Evolutionary conservation across 2,888 invertebrate species (phyloP), one percentile per base, ranked within the genome.

Genomic region (Torymus auratus): DNA sequence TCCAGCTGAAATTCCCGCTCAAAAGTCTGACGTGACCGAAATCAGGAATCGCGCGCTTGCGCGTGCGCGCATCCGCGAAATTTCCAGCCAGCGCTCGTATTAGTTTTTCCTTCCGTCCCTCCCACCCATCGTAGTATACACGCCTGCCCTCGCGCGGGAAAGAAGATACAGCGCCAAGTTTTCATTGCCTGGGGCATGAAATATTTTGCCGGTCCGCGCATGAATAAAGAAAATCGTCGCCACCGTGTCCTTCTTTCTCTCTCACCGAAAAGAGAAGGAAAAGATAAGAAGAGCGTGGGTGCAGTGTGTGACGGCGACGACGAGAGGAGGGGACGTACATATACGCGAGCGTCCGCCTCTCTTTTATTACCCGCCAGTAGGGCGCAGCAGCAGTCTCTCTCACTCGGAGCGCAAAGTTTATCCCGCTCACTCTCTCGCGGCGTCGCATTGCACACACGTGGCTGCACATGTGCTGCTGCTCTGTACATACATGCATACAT

Each of bases 1-100:
- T 4, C 7, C 41, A 41, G 41, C 64, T 64, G 55, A 62, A 28
- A 65, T 74, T 64, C 67, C 17, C 71, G 79, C 58, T 72, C 13
- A 64, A 71, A 56, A 67, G 67, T 56, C 81, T 56, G 67, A 79
- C 82, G 82, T 82, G 82, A 82, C 79, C 76, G 72, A 82, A 82
- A 82, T 82, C 79, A 23, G 50, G 56, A 76, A 69, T 71, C 75
- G 69, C 28, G 73, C 55, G 67, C 64, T 41, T 61, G 70, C 68
- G 28, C 28, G 41, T 1, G 7, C 41, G 41, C 28, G 73, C 61
- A 72, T 69, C 60, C 72, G 70, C 68, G 55, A 56, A 69, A 74
- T 73, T 79, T 74, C 61, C 67, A 58, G 58, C 15, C 17, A n/a
- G 2, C 58, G 20, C 20, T 14, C 28, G 77, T 71, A 81, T 76